Percentiles rank a stretch among this genome's conserved stretches.
Evolutionary conservation across 2,888 invertebrate genomes (phyloP).

Genomic region (Thera obeliscata): DNA sequence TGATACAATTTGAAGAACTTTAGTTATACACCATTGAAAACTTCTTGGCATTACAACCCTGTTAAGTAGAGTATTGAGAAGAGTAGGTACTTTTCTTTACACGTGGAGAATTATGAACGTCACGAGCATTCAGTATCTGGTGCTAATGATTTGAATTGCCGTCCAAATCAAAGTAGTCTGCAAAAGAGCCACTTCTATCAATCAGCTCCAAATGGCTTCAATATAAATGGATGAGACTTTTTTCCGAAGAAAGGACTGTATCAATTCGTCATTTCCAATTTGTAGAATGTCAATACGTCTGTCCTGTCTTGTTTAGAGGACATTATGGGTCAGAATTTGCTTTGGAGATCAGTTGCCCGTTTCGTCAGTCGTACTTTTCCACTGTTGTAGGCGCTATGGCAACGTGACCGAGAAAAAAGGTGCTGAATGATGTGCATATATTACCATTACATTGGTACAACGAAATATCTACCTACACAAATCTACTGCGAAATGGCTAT

Average conservation of each 20-base stretch:
- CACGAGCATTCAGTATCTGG: constrained; percentile 17
- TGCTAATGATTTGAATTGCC: constrained; percentile 46
- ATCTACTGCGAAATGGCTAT: not conserved
- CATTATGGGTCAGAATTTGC: constrained; percentile 23
- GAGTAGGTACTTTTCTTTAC: not conserved
- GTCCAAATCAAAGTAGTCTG: constrained; percentile 46
- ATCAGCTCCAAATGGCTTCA: constrained; percentile 50
- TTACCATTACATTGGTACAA: constrained; percentile 4
- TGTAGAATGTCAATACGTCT: constrained; percentile 80
- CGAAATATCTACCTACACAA: not conserved
- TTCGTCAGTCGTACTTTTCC: constrained; percentile 23
- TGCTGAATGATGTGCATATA: constrained; percentile 13
- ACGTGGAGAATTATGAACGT: constrained; percentile 11
- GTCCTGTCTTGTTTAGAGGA: constrained; percentile 32
- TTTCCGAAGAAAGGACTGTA: constrained; percentile 63
- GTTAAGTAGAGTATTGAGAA: not conserved
- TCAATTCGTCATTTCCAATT: constrained; percentile 82
- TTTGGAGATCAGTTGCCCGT: constrained; percentile 20
- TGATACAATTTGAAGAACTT: too few species aligned
- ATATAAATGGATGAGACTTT: constrained; percentile 57
- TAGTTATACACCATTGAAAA: too few species aligned
- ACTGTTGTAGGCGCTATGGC: constrained; percentile 6
- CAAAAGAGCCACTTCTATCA: constrained; percentile 58
- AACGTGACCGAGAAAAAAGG: constrained; percentile 12
- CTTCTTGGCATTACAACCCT: not conserved